Base-by-base conservation (phyloP, 2,888 invertebrate genomes). In the Cosmorhoe ocellata region DNA sequence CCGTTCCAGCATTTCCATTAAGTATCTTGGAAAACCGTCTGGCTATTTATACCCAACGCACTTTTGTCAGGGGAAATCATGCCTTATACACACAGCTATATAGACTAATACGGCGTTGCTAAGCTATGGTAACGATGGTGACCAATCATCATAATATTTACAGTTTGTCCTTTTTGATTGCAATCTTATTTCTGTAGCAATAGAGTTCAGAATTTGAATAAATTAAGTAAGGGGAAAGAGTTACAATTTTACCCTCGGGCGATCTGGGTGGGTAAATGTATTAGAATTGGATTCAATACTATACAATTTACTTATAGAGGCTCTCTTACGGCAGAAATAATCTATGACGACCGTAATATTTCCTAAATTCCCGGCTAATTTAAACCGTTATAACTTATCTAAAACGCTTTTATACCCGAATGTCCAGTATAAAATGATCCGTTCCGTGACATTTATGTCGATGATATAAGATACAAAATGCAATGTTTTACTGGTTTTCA, bases 51-150 rank as follows among this genome's bases (percentile, higher is more conserved):
- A 78, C 72, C 75, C 66, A 70, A 69, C 71, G 71, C 74, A 71
- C 74, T 76, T 81, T 81, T 84, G 83, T 81, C 85, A 83, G 70
- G 84, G 84, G 79, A 86, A 87, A 86, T 85, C 83, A 82, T 73
- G 68, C 79, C 77, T 79, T 86, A 84, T 81, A 71, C 53, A 63
- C 68, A 72, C 68, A 67, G 56, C 42, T 67, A 67, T 79, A 81
- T 74, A 79, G 77, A 61, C 67, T 80, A 79, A 81, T 80, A 77
- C 76, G 61, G 65, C 73, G 87, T 87, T 85, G 86, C 86, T 71
- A 65, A 69, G 85, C 66, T 76, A 81, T 79, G 66, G 88, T 87
- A 79, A 81, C 82, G 79, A 83, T 84, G 86, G 86, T 76, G 78
- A 87, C 83, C 76, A 76, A 61, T 76, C 67, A 74, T 73, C 68